Evolutionary conservation across 2,888 invertebrate species (phyloP), one percentile per base, ranked within the genome.

Genomic region (Sipha maydis): DNA sequence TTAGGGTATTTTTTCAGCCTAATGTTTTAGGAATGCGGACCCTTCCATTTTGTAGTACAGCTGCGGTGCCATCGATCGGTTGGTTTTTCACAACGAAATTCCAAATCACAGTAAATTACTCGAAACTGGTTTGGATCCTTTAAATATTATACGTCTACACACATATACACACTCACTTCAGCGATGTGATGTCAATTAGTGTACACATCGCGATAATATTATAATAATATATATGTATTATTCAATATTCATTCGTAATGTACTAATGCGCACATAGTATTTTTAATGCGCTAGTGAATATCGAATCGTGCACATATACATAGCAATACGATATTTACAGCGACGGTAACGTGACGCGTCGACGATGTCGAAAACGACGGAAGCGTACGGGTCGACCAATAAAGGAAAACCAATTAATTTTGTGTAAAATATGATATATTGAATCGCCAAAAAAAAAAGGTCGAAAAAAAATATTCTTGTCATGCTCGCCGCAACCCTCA

Each of bases 351-450:
- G 38, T 41, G 5, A 38, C 7, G 38, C 61, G 17, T n/a, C 61
- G n/a, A n/a, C 38, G 17, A 14, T 17, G 38, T 14, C 28, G 31
- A 31, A n/a, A 3, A 28, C 38, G n/a, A 71, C 28, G 9, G 9
- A 14, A 17, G 34, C 61, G 1, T 14, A 17, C 11, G 31, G 4
- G 31, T 71, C 48, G 7, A 83, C 5, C 19, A 4, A 71, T 28
- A 69, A 67, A 82, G 28, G 69, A 83, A 83, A 83, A 56, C 83
- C 83, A 83, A 83, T 83, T 73, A 83, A 83, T 75, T 71, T 83
- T 54, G n/a, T 54, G 17, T 54, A 71, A 31, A 83, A 54, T 54
- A 34, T 34, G 21, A 41, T 48, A 48, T 31, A 80, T 80, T n/a
- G 8, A 5, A 5, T 5, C 41, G 41, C 34, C 3, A 41, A 41